Evolutionary conservation across 2,797 vertebrate genomes (phyloP), one percentile per base, ranked within the genome.

Genomic region (Garrulus glandarius): DNA sequence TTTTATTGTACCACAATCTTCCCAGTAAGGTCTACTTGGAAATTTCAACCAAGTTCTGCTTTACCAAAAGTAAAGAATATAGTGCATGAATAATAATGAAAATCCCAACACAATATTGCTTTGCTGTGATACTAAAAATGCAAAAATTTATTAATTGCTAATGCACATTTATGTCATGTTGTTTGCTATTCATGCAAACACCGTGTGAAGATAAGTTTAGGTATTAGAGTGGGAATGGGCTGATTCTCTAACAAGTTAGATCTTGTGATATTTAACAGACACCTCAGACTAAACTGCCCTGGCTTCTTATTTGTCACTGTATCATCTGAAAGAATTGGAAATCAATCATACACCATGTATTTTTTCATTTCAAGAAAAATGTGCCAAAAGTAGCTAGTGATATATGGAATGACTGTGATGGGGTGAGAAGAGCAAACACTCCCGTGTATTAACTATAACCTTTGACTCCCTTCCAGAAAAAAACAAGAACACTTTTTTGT

Each of bases 221-320:
- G 14, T 84, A 56, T 49, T 34, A 37, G 13, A n/a, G 46, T 86
- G 26, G 43, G 87, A 83, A 86, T 30, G 4, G 19, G 16, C 10
- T 68, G 21, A 11, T 43, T 81, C 26, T 80, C 32, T 57, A 89
- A 70, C 9, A 80, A 16, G 36, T 47, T 85, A 87, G 20, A 86
- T 52, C 11, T 22, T 72, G 80, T 76, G 41, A 72, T 93, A 84
- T 89, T 94, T 90, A 93, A 86, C 50, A 55, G 50, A 92, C 55
- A 94, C 24, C 27, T 47, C 36, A 81, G 16, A 64, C 5, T 81
- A 50, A 43, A 89, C 85, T 84, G 32, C 26, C 87, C 34, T 5
- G 8, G 32, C 8, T 84, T 91, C 80, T 89, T 94, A 76, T 93
- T 95, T 97, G 69, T 94, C 44, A 56, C 6, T 87, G 43, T 86